Percentiles rank a stretch among this genome's conserved stretches.
These are phyloP conservation scores for Aporrectodea caliginosa DNA, from an alignment of 1,140 invertebrate genomes.

Conservation along the genomic window DNA sequence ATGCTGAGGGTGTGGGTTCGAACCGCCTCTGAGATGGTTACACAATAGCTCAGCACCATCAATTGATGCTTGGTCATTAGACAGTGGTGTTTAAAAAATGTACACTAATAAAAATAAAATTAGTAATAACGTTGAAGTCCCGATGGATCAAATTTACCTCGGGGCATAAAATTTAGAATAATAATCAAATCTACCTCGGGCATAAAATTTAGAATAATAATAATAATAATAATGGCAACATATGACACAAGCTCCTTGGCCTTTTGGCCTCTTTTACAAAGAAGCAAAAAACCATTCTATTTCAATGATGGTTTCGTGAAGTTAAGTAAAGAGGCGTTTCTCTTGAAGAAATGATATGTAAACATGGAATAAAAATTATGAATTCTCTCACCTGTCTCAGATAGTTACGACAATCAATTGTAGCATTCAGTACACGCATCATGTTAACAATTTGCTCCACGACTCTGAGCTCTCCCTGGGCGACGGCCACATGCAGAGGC, in stretches of 20 bases:
- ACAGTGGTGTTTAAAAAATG: too few relatives aligned
- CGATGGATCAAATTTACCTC: too few relatives aligned
- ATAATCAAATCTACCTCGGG: too few relatives aligned
- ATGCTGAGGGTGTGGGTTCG: too few relatives aligned
- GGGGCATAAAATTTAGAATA: too few relatives aligned
- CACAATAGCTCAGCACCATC: too few relatives aligned
- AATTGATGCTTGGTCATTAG: too few relatives aligned
- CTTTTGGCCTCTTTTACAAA: background rate
- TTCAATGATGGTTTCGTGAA: too few relatives aligned
- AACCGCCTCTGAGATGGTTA: too few relatives aligned
- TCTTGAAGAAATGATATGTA: background rate
- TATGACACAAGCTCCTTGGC: background rate
- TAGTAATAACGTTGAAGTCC: background rate
- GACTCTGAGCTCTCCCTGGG: background rate
- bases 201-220: too few relatives aligned
- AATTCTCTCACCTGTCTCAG: background rate
- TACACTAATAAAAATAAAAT: background rate
- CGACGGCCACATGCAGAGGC: background rate
- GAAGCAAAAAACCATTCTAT: background rate
- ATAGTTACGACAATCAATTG: background rate
- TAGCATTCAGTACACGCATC: background rate
- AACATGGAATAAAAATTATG: background rate
- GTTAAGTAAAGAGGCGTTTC: background rate
- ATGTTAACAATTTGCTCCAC: background rate
- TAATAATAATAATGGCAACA: too few relatives aligned